Percentiles rank a stretch among this genome's conserved stretches.
These are phyloP conservation scores for Pelmatolapia mariae DNA, from an alignment of 2,113 vertebrate species.

Conservation along the genomic window DNA sequence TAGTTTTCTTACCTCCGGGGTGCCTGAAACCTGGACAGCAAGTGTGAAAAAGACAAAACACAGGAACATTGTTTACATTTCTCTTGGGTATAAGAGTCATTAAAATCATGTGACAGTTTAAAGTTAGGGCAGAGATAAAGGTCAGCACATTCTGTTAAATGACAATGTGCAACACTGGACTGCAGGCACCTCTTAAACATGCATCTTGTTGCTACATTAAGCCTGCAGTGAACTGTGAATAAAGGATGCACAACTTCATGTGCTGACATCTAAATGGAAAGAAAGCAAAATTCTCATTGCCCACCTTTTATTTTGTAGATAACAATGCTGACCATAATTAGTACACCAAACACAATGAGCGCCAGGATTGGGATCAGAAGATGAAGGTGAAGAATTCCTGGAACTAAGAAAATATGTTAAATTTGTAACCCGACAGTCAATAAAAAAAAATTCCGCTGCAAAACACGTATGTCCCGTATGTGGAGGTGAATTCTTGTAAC, in stretches of 20 bases:
- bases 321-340: constrained; percentile 15
- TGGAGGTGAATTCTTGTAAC: not conserved
- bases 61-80: constrained; percentile 41
- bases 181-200: not conserved
- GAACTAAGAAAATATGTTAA: not conserved
- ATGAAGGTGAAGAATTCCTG: not conserved
- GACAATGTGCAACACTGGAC: not conserved
- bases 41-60: constrained; percentile 30
- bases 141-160: not conserved
- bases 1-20: constrained; percentile 62
- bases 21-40: constrained; percentile 23
- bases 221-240: not conserved
- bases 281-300: not conserved
- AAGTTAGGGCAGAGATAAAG: not conserved
- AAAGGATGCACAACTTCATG: not conserved
- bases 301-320: constrained; percentile 32
- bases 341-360: not conserved
- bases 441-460: not conserved
- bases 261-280: not conserved
- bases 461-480: not conserved
- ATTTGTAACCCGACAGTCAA: not conserved
- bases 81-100: not conserved
- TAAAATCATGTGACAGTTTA: constrained; percentile 1
- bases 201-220: not conserved
- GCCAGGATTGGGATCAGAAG: constrained; percentile 37